A percentile compares a stretch with the other conserved stretches of the same genome.
phyloP scores from a whole-genome alignment of 2,888 invertebrate species.

The Apotomis turbidana region DNA sequence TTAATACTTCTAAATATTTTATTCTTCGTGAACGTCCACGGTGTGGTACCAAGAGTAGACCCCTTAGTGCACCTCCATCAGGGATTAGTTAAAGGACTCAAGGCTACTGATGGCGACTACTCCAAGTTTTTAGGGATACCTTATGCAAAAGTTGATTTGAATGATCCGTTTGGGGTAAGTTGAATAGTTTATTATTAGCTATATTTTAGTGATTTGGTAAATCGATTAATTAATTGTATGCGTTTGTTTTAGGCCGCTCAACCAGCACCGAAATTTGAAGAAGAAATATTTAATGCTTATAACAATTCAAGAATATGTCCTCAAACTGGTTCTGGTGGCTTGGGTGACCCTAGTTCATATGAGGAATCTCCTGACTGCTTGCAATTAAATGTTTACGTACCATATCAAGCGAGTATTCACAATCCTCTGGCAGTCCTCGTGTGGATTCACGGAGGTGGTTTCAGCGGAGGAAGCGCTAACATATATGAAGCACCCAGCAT shows the following conservation, averaged over 20 bases:
- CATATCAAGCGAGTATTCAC: conserved; percentile 61
- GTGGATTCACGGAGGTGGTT: conserved; percentile 76
- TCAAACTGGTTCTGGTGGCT: conserved; percentile 48
- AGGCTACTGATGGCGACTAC: conserved; percentile 68
- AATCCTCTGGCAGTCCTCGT: conserved; percentile 73
- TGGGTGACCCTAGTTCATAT: background rate
- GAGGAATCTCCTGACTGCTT: conserved; percentile 83
- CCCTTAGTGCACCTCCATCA: conserved; percentile 71
- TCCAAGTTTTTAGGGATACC: conserved; percentile 74
- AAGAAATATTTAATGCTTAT: conserved; percentile 66
- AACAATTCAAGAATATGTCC: conserved; percentile 69
- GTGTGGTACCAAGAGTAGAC: conserved; percentile 64
- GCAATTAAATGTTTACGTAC: conserved; percentile 84
- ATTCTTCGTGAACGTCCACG: conserved; percentile 47
- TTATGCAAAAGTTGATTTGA: conserved; percentile 67
- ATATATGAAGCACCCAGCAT: conserved; percentile 63
- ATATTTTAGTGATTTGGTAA: background rate
- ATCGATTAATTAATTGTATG: conserved; percentile 2
- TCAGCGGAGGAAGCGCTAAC: conserved; percentile 61
- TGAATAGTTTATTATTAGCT: background rate
- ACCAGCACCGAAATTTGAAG: conserved; percentile 60
- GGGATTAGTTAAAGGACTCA: conserved; percentile 71
- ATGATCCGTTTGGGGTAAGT: conserved; percentile 78
- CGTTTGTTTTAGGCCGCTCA: conserved; percentile 58
- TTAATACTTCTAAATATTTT: conserved; percentile 48